Base-by-base conservation (phyloP, 2,888 invertebrate genomes). In the Drosophila aldrichi region DNA sequence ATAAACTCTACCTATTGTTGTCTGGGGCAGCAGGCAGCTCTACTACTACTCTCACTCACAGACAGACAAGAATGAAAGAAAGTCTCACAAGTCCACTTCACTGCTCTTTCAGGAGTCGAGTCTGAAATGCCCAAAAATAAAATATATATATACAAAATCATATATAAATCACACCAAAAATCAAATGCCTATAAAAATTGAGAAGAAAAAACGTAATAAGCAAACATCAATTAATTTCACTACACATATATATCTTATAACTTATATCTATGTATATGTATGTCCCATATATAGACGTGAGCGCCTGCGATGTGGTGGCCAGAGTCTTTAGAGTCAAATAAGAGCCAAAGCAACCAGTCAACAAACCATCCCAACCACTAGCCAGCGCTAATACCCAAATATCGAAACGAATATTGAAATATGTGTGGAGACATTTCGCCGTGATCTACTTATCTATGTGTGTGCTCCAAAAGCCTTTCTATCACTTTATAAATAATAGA, bases 1-100 rank as follows among this genome's bases (percentile, higher is more conserved):
- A 92, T 92, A 84, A 84, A 90, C 90, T 90, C 88, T 90, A 91
- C 91, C 91, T 92, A 89, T 91, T 91, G 91, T 91, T 91, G 91
- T 92, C 90, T 91, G 90, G 92, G 92, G 79, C 84, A 79, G 77
- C 91, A 91, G 92, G 82, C 85, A 86, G 79, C 81, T 78, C 81
- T 44, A 71, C 82, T 82, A 80, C 77, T 77, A 82, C 82, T 82
- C 79, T 82, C 85, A 86, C 86, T 86, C 86, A 86, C 83, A 88
- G 85, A 87, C 82, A 82, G 88, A 86, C 82, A 86, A 82, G 85
- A 87, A 79, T 74, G 86, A 80, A 82, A 82, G 85, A 82, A 68
- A 74, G 65, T 79, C 63, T 77, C 71, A 80, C 71, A 80, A 77
- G 69, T 77, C 77, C 89, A 88, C 86, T 83, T 82, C 86, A 89